Base-by-base conservation (phyloP, 2,797 vertebrate species). In the Aldrovandia affinis region DNA sequence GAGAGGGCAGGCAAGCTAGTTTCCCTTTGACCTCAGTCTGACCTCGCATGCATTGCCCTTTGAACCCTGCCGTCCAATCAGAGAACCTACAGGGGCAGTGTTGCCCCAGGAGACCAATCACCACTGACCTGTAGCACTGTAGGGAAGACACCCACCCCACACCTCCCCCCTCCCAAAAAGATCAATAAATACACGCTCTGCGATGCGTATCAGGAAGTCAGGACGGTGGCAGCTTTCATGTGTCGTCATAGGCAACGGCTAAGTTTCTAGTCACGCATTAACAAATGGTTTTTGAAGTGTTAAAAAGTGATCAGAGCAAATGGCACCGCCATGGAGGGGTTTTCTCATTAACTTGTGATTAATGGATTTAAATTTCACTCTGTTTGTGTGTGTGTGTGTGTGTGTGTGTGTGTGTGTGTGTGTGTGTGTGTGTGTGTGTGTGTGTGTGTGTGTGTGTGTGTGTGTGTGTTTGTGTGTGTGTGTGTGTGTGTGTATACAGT, bases 311-410 rank as follows among this genome's bases (percentile, higher is more conserved):
- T 85, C 82, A n/a, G 81, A 84, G 86, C 85, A 81, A 86, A 5
- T 12, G 79, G 75, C 47, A 47, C 80, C 81, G 47, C 54, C 50
- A 82, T 73, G 33, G 50, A 84, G 84, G 33, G 83, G 65, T 75
- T 85, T 90, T 88, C 59, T 89, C 83, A 89, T 90, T 89, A 90
- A 88, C 87, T 80, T 84, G 75, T 88, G 88, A 90, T 87, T 70
- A 85, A 91, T 88, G 83, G 61, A 83, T 65, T 87, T 83, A 87
- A 59, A 61, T 33, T 85, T 89, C 30, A 15, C 15, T 44, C 7
- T 14, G 18, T 10, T 77, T 4, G 42, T 47, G 70, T 18, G 30
- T 30, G 30, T 36, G 47, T 75, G 39, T 70, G 80, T 59, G 54
- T 85, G 78, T 52, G 39, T 57, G 77, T 73, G 77, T 84, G 75